A percentile compares a stretch with the other conserved stretches of the same genome.
phyloP scores from a whole-genome alignment of 2,888 invertebrate species.

The Muscina levida region DNA sequence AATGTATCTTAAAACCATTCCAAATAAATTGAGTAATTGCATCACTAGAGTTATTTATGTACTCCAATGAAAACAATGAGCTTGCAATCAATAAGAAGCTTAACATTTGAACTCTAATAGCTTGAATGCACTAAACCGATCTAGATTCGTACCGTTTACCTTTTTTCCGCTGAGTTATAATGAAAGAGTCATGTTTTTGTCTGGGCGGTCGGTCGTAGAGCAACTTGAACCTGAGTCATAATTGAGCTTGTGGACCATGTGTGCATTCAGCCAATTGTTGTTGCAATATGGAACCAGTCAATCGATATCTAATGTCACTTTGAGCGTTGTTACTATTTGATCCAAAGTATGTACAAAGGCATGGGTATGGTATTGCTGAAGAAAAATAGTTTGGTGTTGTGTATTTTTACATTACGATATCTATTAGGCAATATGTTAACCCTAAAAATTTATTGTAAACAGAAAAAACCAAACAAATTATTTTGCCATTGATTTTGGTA shows the following conservation, averaged over 20 bases:
- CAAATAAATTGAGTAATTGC: too few species aligned
- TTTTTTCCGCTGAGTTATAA: background rate
- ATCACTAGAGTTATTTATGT: background rate
- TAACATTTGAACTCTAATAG: constrained; percentile 35
- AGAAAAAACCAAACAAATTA: constrained; percentile 12
- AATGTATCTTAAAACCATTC: too few species aligned
- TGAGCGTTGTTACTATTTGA: background rate
- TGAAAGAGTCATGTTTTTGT: too few species aligned
- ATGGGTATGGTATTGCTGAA: background rate
- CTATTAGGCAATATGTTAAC: constrained; percentile 32
- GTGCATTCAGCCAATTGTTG: constrained; percentile 28
- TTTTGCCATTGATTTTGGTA: constrained; percentile 33
- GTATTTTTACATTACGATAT: background rate
- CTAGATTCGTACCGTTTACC: background rate
- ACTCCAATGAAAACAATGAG: too few species aligned
- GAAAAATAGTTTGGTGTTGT: constrained; percentile 1
- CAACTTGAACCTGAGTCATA: constrained; percentile 58
- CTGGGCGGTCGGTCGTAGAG: background rate
- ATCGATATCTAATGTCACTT: background rate
- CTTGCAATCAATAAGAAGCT: constrained; percentile 30
- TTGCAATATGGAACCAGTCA: background rate
- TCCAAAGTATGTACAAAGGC: background rate
- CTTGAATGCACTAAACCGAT: constrained; percentile 8
- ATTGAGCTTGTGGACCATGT: constrained; percentile 50
- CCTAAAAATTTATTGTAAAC: constrained; percentile 10